Conservation (phyloP, 2,888 invertebrate genomes). For the Cephus pygmeus region DNA sequence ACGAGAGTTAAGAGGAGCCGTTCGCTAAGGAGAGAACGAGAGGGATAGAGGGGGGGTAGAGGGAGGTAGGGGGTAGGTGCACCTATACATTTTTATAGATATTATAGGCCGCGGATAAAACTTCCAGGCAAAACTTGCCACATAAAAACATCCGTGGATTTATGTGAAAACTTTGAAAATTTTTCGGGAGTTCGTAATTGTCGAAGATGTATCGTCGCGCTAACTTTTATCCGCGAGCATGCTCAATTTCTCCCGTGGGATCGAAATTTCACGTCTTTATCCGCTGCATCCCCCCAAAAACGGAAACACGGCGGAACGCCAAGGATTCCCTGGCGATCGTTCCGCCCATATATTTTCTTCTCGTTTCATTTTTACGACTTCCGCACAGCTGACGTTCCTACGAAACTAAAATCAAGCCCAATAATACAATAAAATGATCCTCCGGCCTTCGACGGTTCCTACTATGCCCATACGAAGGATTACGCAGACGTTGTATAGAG, state of each 20-base stretch:
- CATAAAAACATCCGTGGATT: conserved; percentile 56
- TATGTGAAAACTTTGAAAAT: conserved; percentile 50
- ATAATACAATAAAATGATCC: background rate
- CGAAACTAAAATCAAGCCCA: background rate
- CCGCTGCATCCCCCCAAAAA: background rate
- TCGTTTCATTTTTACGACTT: background rate
- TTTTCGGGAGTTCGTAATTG: conserved; percentile 48
- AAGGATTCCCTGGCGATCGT: background rate
- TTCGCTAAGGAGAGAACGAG: background rate
- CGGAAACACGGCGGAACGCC: background rate
- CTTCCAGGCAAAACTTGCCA: conserved; percentile 46
- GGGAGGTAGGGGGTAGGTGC: background rate
- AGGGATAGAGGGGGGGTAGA: background rate
- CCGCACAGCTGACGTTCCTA: background rate
- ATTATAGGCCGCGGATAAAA: conserved; percentile 33
- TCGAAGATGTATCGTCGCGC: conserved; percentile 49
- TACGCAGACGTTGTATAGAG: background rate
- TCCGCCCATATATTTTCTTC: background rate
- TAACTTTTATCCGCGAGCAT: conserved; percentile 43
- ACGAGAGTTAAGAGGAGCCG: background rate
- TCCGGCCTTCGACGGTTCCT: background rate
- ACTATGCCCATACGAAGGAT: background rate
- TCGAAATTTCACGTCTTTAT: conserved; percentile 6
- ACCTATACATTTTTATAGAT: conserved; percentile 23
- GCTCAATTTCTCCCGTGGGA: conserved; percentile 35